Evolutionary conservation across 2,797 vertebrate species (phyloP), one percentile per base, ranked within the genome.

Genomic region (Gymnocypris eckloni): DNA sequence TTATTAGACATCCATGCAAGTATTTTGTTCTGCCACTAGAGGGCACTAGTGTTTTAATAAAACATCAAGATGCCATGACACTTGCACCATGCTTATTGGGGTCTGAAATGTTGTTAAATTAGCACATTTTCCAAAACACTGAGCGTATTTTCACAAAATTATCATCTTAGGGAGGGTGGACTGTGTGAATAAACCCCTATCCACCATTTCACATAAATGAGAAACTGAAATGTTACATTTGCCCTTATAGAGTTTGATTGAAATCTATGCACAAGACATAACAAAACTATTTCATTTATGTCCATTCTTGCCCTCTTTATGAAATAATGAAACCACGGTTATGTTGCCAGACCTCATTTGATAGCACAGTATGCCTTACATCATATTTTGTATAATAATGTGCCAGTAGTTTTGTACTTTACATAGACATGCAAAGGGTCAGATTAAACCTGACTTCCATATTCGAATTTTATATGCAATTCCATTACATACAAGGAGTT

Each of bases 21-120:
- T 75, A 37, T 50, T n/a, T 45, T 73, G n/a, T 78, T 78, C 9
- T 61, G 28, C 73, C 88, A 88, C 88, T 77, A 87, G 87, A 71
- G 82, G 16, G 56, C 67, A 82, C 45, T 85, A 18, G 56, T 82
- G 79, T 61, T 79, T 2, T 39, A 82, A 4, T 82, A 12, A 78
- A 25, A 73, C 50, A 41, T 22, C 11, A 73, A 20, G 16, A 71
- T 20, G 50, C 15, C 2, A 4, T 37, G 16, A 59, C 45, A 72
- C 45, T 20, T 41, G 22, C 48, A n/a, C 71, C 43, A 70, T 28
- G 54, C 16, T 28, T 8, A 78, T 33, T 70, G 9, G 10, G 1
- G 39, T 54, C 54, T 66, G 4, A 67, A n/a, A 75, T 18, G 28
- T n/a, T 50, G 9, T 67, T 69, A 61, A 20, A 22, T 3, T 22